Conservation (phyloP, 2,113 vertebrate species). For the Aix galericulata region DNA sequence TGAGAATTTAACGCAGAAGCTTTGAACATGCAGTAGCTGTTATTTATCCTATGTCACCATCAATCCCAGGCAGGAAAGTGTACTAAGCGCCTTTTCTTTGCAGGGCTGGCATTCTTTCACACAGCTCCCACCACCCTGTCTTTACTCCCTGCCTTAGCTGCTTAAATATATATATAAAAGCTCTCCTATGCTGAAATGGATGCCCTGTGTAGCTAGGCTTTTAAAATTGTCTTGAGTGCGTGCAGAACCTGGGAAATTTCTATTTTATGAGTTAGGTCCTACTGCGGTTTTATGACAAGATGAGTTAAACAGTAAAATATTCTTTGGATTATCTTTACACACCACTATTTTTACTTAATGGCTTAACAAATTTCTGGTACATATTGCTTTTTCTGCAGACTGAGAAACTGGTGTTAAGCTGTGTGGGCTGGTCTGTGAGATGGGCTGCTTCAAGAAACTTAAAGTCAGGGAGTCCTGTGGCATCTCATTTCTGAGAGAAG, state of each 20-base stretch:
- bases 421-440: background rate
- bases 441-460: background rate
- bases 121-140: background rate
- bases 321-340: background rate
- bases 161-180: background rate
- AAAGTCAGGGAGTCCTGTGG: background rate
- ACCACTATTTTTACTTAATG: background rate
- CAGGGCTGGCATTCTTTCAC: background rate
- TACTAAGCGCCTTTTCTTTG: background rate
- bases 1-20: slow-evolving; percentile 25
- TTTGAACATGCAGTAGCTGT: slow-evolving; percentile 17
- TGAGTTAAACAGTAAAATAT: slow-evolving; percentile 22
- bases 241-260: background rate
- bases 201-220: background rate
- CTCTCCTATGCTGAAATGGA: background rate
- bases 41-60: slow-evolving; percentile 39
- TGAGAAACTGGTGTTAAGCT: background rate
- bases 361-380: background rate
- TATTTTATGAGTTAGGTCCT: background rate
- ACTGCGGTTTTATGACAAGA: background rate
- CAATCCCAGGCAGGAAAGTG: background rate
- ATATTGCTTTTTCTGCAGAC: background rate
- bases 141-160: background rate
- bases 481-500: background rate
- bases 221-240: background rate